These are phyloP conservation scores for Falco columbarius DNA, from an alignment of 2,797 vertebrate genomes.

Conservation along the genomic window DNA sequence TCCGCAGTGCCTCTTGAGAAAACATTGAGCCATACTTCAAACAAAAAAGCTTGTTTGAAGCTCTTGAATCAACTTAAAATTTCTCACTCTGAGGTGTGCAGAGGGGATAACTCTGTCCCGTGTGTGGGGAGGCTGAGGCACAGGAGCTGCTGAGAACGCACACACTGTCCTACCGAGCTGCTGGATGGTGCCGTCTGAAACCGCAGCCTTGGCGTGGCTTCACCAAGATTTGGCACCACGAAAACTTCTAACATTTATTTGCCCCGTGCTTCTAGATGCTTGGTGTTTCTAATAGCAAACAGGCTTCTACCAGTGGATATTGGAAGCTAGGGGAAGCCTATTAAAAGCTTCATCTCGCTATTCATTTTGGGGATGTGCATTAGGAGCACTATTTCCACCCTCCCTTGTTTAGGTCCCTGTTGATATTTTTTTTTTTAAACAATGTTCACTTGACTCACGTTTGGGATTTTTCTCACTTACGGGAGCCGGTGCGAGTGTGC, in stretches of 20 bases:
- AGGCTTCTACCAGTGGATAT: not conserved
- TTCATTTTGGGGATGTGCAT: accelerated
- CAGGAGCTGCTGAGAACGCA: not conserved
- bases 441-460: accelerated
- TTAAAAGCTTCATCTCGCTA: not conserved
- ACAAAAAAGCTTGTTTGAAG: not conserved
- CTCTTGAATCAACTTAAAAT: not conserved
- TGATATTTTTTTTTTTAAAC: not conserved
- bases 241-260: not conserved
- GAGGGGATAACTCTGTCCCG: not conserved
- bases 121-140: not conserved
- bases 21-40: not conserved
- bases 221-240: too few relatives aligned
- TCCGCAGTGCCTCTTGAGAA: not conserved
- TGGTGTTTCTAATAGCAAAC: accelerated
- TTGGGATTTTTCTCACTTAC: not conserved
- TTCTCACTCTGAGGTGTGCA: accelerated
- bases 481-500: not conserved
- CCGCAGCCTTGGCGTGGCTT: accelerated
- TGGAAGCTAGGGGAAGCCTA: too few relatives aligned
- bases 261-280: not conserved
- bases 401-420: not conserved
- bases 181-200: not conserved
- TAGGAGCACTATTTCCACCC: not conserved
- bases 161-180: not conserved